A percentile compares a stretch with the other conserved stretches of the same genome.
Conservation (phyloP, 35 echinoderm and acorn worm genomes). For the Patiria miniata region DNA sequence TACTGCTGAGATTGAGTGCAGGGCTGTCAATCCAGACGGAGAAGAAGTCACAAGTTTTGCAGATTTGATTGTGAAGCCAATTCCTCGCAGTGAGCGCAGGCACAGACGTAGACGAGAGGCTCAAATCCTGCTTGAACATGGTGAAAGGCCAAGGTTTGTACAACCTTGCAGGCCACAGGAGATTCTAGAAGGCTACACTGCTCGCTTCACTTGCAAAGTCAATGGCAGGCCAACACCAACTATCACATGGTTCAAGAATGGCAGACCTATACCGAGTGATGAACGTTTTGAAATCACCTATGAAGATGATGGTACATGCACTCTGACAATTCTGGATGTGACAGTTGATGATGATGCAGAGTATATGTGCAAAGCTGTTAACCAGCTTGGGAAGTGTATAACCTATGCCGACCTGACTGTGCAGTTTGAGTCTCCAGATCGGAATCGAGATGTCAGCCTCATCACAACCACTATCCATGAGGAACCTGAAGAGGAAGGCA, state of each 20-base stretch:
- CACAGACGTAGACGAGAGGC: conserved; percentile 48
- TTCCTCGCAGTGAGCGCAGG: conserved; percentile 53
- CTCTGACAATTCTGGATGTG: conserved; percentile 77
- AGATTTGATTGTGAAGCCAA: conserved; percentile 90
- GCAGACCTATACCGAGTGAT: conserved; percentile 72
- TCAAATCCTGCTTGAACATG: conserved; percentile 62
- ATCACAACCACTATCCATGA: conserved; percentile 78
- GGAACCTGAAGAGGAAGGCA: conserved; percentile 76
- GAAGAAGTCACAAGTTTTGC: conserved; percentile 86
- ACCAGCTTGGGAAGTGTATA: conserved; percentile 89
- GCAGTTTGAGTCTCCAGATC: conserved; percentile 38
- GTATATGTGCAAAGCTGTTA: conserved; percentile 99
- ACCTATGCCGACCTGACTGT: conserved; percentile 87
- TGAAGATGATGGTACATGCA: conserved; percentile 80
- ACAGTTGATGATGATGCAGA: conserved; percentile 91
- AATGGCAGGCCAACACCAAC: conserved; percentile 72
- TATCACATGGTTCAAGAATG: conserved; percentile 97
- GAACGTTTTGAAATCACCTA: conserved; percentile 52
- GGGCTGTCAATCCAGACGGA: conserved; percentile 81
- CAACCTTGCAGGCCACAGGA: conserved; percentile 59
- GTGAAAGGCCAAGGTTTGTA: conserved; percentile 79
- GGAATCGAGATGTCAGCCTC: conserved; percentile 45
- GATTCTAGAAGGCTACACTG: conserved; percentile 74
- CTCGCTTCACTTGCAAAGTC: conserved; percentile 63
- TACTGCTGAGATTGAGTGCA: conserved; percentile 92